Evolutionary conservation across 2,113 vertebrate species (phyloP).

Genomic region (Phalacrocorax carbo): DNA sequence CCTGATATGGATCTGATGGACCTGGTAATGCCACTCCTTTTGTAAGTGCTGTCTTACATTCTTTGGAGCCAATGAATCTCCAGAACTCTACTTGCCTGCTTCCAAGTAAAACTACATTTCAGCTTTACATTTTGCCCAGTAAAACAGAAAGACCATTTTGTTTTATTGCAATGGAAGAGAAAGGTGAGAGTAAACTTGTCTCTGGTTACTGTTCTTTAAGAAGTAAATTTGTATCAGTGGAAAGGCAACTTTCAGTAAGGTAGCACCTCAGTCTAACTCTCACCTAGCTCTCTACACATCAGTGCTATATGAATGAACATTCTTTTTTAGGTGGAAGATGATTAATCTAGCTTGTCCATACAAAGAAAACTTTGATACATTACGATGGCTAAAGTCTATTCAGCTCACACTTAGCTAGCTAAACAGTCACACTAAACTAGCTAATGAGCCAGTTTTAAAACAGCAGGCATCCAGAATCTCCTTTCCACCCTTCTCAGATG

Average conservation of each 20-base stretch:
- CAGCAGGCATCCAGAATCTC: background rate
- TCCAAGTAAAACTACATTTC: background rate
- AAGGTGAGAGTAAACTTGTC: background rate
- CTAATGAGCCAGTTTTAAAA: background rate
- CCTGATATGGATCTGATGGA: background rate
- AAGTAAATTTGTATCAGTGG: background rate
- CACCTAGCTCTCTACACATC: background rate
- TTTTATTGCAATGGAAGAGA: background rate
- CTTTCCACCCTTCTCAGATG: background rate
- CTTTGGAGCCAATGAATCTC: background rate
- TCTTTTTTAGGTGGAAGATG: background rate
- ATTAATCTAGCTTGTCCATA: background rate
- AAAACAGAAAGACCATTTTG: background rate
- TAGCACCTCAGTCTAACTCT: background rate
- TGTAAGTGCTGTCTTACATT: background rate
- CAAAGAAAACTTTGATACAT: background rate
- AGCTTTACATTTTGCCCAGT: background rate
- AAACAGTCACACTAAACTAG: background rate
- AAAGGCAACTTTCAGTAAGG: background rate
- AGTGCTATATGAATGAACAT: fast-evolving
- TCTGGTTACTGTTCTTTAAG: background rate
- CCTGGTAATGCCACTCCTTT: background rate
- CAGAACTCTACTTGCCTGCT: background rate
- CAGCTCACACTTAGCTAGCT: background rate
- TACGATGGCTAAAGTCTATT: background rate